These are phyloP conservation scores for Globodera rostochiensis DNA, from an alignment of 1,140 invertebrate species.

Conservation along the genomic window DNA sequence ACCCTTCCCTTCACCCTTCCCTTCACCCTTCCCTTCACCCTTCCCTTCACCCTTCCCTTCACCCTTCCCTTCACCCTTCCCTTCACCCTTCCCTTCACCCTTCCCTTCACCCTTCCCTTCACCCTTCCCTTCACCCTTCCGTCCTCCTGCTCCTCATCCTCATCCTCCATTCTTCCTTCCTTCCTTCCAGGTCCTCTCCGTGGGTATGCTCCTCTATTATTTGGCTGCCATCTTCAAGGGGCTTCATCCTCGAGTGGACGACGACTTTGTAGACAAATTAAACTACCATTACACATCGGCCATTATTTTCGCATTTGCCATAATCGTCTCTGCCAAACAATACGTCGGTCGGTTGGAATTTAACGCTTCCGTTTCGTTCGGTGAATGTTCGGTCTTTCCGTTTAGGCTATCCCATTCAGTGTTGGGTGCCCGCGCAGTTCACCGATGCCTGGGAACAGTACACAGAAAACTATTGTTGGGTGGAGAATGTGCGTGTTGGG, in stretches of 20 bases:
- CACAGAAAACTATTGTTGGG: slow-evolving; percentile 66
- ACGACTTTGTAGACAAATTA: slow-evolving; percentile 65
- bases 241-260: slow-evolving; percentile 63
- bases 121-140: neutral
- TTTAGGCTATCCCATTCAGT: slow-evolving; percentile 64
- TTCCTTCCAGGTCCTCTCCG: slow-evolving; percentile 52
- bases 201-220: slow-evolving; percentile 65
- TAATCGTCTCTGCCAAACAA: slow-evolving; percentile 65
- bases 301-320: slow-evolving; percentile 65
- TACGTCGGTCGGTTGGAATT: slow-evolving; percentile 56
- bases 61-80: neutral
- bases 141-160: neutral
- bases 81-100: neutral
- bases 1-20: neutral
- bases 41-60: neutral
- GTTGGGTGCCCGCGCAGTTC: slow-evolving; percentile 66
- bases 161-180: neutral
- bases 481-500: slow-evolving; percentile 54
- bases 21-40: neutral
- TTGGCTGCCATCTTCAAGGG: slow-evolving; percentile 66
- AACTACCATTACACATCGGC: slow-evolving; percentile 66
- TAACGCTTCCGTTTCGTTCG: neutral
- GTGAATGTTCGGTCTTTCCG: neutral
- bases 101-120: neutral
- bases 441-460: slow-evolving; percentile 66